phyloP scores from a whole-genome alignment of 2,113 vertebrate species.

The Nesoenas mayeri region DNA sequence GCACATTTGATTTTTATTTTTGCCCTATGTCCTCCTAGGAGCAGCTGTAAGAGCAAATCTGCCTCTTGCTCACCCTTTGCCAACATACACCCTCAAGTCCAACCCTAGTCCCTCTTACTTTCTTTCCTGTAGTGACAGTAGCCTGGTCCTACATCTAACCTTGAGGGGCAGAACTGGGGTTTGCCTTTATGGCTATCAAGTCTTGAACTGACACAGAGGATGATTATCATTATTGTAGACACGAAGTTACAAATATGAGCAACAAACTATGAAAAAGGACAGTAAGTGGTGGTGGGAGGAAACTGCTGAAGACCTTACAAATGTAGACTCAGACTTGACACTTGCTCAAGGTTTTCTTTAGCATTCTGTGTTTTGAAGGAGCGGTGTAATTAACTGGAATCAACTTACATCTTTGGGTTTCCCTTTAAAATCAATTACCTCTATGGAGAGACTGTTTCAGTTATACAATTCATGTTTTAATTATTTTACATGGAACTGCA shows the following conservation, averaged over 20 bases:
- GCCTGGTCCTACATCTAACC: neutral
- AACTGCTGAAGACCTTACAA: neutral
- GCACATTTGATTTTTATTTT: neutral
- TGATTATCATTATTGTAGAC: fast-evolving
- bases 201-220: neutral
- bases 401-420: neutral
- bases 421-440: neutral
- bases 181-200: neutral
- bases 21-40: neutral
- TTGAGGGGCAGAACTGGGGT: neutral
- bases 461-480: neutral
- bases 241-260: neutral
- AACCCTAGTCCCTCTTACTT: neutral
- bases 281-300: neutral
- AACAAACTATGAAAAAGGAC: neutral
- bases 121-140: neutral
- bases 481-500: neutral
- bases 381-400: neutral
- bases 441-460: neutral
- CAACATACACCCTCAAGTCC: fast-evolving
- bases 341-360: neutral
- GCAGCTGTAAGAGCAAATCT: neutral
- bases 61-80: neutral
- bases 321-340: neutral
- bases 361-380: neutral